These are phyloP conservation scores for Oenanthe oenanthe DNA, from an alignment of 2,113 vertebrate genomes.

Conservation along the genomic window DNA sequence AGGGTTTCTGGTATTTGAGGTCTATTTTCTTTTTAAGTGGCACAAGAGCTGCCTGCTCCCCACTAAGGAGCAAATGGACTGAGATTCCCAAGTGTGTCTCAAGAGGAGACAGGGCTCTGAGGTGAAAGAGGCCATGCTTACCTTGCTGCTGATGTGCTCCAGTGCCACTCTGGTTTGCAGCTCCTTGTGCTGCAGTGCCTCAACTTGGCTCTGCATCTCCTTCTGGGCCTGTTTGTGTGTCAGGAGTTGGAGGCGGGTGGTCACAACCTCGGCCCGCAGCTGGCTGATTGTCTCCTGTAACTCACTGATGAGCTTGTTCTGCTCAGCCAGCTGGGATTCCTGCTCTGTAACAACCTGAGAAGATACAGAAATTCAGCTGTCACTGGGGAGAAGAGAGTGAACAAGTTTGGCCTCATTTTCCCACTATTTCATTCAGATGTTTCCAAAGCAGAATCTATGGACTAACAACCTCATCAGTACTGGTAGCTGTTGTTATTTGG, in stretches of 20 bases:
- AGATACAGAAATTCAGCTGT: not conserved
- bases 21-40: not conserved
- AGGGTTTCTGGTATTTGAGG: not conserved
- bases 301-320: not conserved
- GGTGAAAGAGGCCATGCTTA: not conserved
- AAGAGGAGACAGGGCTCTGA: not conserved
- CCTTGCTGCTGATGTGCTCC: slow-evolving; percentile 52
- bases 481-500: not conserved
- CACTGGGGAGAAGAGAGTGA: not conserved
- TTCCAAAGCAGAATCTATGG: not conserved
- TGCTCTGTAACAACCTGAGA: slow-evolving; percentile 58
- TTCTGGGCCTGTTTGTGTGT: not conserved
- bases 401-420: not conserved
- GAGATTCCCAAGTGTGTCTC: not conserved
- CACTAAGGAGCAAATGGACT: not conserved
- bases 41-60: not conserved
- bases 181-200: slow-evolving; percentile 17
- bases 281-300: not conserved
- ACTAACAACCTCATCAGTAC: not conserved
- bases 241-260: not conserved
- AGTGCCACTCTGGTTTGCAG: slow-evolving; percentile 68
- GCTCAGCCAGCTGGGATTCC: not conserved
- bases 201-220: not conserved
- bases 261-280: slow-evolving; percentile 35
- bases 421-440: not conserved